Conservation (phyloP, 2,797 vertebrate species). For the Saguinus oedipus region DNA sequence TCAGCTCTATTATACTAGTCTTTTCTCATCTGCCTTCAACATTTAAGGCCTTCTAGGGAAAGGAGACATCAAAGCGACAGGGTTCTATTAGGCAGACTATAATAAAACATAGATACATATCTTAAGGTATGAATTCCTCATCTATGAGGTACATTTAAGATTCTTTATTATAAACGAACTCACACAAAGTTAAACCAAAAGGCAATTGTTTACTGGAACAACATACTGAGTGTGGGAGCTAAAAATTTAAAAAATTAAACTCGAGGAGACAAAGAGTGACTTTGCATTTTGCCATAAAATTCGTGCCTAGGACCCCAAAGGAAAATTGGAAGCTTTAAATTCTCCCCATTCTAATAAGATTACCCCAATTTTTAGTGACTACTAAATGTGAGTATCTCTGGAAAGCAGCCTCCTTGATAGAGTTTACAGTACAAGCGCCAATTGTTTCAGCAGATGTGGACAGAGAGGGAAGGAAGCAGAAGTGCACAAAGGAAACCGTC, state of each 20-base stretch:
- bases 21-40: slow-evolving; percentile 18
- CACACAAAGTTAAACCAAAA: background rate
- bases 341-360: background rate
- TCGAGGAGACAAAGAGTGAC: too few relatives aligned
- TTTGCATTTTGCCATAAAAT: background rate
- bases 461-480: background rate
- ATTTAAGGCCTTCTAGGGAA: background rate
- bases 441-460: too few relatives aligned
- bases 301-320: background rate
- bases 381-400: background rate
- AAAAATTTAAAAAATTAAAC: too few relatives aligned
- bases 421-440: rapidly evolving
- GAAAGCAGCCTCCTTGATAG: background rate
- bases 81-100: background rate
- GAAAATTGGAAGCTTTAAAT: background rate
- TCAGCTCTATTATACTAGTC: slow-evolving; percentile 1
- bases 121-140: background rate
- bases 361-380: background rate
- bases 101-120: background rate
- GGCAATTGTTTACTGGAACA: background rate
- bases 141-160: background rate
- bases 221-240: background rate
- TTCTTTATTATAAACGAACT: background rate
- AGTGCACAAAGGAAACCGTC: background rate
- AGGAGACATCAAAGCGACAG: background rate